Evolutionary conservation across 2,113 vertebrate species (phyloP).

Genomic region (Madoqua kirkii): DNA sequence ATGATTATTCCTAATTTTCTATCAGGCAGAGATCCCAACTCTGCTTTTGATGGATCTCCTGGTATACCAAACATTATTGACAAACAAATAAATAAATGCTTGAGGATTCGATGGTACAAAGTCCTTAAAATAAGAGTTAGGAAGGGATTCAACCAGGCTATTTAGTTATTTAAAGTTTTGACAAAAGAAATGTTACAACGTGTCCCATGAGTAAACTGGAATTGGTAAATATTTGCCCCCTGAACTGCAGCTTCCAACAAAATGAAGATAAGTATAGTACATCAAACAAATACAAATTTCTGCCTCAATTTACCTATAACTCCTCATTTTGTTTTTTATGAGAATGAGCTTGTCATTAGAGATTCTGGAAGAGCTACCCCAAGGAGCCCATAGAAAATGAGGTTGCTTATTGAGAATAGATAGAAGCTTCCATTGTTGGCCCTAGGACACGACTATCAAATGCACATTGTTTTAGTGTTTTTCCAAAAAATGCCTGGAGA

Average conservation of each 20-base stretch:
- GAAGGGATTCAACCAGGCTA: not conserved
- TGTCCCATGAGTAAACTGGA: conserved; percentile 20
- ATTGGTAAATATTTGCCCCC: not conserved
- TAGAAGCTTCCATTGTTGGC: rapidly evolving
- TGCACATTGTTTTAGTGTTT: not conserved
- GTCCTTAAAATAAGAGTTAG: not conserved
- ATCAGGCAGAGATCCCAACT: not conserved
- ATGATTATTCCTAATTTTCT: not conserved
- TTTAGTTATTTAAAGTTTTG: not conserved
- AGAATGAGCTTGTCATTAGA: conserved; percentile 26
- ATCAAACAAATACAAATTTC: not conserved
- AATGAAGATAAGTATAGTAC: not conserved
- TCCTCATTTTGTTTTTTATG: conserved; percentile 47
- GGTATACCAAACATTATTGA: not conserved
- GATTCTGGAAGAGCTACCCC: conserved; percentile 8
- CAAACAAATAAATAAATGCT: not conserved
- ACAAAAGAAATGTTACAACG: not conserved
- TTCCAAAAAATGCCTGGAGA: not conserved
- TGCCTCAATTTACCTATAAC: not conserved
- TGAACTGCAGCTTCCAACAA: not conserved
- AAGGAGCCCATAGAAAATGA: conserved; percentile 18
- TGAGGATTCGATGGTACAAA: conserved; percentile 17
- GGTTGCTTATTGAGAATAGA: conserved; percentile 30
- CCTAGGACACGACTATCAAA: not conserved
- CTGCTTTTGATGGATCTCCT: not conserved